A percentile compares a stretch with the other conserved stretches of the same genome.
Conservation (phyloP, 2,888 invertebrate species). For the Chouioia cunea region DNA sequence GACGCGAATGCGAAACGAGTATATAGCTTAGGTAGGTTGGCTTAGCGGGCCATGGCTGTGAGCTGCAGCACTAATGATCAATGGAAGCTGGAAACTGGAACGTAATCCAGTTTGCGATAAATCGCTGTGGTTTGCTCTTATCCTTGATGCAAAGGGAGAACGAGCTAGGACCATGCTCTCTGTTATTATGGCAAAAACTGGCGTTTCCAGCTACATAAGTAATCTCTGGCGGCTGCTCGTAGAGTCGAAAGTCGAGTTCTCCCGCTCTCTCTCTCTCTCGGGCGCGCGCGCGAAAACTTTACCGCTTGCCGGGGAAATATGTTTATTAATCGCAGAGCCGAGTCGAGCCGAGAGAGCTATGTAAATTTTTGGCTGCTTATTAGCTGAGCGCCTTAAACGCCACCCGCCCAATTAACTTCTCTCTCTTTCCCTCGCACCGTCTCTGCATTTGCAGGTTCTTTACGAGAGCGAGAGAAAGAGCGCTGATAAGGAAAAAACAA, state of each 20-base stretch:
- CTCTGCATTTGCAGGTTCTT: neutral
- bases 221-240: neutral
- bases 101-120: slow-evolving; percentile 58
- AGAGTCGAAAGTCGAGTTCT: neutral
- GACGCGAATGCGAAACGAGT: neutral
- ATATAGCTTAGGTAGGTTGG: neutral
- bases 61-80: neutral
- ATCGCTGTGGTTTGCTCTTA: slow-evolving; percentile 68
- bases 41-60: neutral
- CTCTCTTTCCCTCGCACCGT: neutral
- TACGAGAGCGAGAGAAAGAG: neutral
- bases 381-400: slow-evolving; percentile 12
- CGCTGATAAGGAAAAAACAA: no score
- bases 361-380: slow-evolving; percentile 36
- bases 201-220: neutral
- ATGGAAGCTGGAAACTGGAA: slow-evolving; percentile 38
- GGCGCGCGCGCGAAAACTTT: slow-evolving; percentile 51
- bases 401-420: slow-evolving; percentile 6
- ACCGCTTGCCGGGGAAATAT: slow-evolving; percentile 52
- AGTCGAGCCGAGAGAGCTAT: slow-evolving; percentile 10
- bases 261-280: slow-evolving; percentile 49
- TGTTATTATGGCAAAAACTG: neutral
- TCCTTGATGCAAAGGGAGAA: no score
- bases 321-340: slow-evolving; percentile 55
- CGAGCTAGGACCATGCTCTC: no score